Evolutionary conservation across 1,140 invertebrate genomes (phyloP).

Genomic region (Trichonephila inaurata): DNA sequence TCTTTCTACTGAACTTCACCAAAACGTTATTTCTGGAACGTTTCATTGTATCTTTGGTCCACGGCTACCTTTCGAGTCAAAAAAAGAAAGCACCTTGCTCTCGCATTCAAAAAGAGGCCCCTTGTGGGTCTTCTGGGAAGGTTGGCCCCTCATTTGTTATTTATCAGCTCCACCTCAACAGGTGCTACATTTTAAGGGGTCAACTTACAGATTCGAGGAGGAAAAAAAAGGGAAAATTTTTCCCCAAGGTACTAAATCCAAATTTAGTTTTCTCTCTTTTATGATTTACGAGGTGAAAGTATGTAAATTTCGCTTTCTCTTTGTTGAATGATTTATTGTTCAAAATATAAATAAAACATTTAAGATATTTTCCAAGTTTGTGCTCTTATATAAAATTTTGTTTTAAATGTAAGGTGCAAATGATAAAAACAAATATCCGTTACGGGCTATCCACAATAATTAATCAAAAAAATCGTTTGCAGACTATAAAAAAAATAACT

Average conservation of each 20-base stretch:
- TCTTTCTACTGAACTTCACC: background rate
- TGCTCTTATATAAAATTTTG: too few relatives aligned
- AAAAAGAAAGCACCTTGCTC: constrained; percentile 27
- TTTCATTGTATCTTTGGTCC: background rate
- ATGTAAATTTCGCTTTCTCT: too few relatives aligned
- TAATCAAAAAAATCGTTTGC: too few relatives aligned
- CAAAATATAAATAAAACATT: too few relatives aligned
- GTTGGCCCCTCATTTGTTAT: background rate
- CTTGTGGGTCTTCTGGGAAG: background rate
- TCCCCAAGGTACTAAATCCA: background rate
- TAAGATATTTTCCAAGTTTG: too few relatives aligned
- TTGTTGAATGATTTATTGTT: too few relatives aligned
- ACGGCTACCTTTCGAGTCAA: background rate
- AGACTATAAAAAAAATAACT: too few relatives aligned
- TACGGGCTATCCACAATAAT: too few relatives aligned
- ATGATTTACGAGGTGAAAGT: too few relatives aligned
- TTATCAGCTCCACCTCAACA: background rate
- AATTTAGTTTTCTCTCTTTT: background rate
- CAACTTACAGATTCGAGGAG: background rate
- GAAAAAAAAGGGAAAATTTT: background rate
- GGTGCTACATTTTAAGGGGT: background rate
- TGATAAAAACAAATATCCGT: too few relatives aligned
- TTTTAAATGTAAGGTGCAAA: too few relatives aligned
- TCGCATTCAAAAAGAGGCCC: background rate
- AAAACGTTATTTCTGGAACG: background rate